Conservation (phyloP, 2,888 invertebrate genomes). For the Monoplex corrugatus region DNA sequence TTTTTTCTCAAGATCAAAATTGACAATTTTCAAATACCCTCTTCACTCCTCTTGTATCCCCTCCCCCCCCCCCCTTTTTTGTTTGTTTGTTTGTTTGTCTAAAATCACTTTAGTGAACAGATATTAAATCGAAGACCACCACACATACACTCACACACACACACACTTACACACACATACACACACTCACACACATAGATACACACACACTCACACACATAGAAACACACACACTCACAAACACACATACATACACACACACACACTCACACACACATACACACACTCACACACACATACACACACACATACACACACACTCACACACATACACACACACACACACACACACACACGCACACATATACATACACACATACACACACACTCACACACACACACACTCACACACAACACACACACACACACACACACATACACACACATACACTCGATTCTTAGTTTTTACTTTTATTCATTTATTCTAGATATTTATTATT, state of each 20-base stretch:
- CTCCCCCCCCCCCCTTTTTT: too few relatives aligned
- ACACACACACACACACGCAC: not conserved
- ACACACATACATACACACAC: conserved; percentile 11
- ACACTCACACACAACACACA: not conserved
- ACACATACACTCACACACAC: not conserved
- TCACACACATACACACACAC: conserved; percentile 1
- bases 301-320: not conserved
- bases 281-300: conserved; percentile 1
- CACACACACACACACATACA: not conserved
- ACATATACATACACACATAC: not conserved
- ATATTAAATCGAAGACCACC: too few relatives aligned
- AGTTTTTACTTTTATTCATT: too few relatives aligned
- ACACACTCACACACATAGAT: not conserved
- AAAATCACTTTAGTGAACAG: too few relatives aligned
- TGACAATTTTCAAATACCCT: too few relatives aligned
- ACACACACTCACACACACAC: conserved; percentile 21
- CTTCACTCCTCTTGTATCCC: too few relatives aligned
- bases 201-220: conserved; percentile 16
- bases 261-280: not conserved
- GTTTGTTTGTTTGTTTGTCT: too few relatives aligned
- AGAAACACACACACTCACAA: not conserved
- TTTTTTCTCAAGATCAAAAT: too few relatives aligned
- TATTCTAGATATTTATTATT: too few relatives aligned
- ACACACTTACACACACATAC: not conserved
- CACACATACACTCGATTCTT: too few relatives aligned